These are phyloP conservation scores for Arremon aurantiirostris DNA, from an alignment of 2,797 vertebrate species.

Conservation along the genomic window DNA sequence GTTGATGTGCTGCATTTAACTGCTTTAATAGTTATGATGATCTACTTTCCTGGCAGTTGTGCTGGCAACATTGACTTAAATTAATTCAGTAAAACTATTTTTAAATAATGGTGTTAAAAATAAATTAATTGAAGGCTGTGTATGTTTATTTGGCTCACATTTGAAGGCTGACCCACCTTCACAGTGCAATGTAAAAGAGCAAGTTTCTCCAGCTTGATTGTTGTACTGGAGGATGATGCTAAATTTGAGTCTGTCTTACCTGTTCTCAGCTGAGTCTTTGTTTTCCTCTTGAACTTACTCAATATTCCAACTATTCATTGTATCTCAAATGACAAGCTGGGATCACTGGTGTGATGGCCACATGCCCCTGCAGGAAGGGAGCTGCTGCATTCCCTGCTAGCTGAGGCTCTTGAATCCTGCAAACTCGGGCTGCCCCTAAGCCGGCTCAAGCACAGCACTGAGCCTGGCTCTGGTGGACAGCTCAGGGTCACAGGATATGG, in stretches of 20 bases:
- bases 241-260: not conserved
- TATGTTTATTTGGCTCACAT: not conserved
- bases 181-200: not conserved
- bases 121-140: not conserved
- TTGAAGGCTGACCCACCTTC: not conserved
- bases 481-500: rapidly evolving
- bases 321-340: not conserved
- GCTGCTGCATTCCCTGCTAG: not conserved
- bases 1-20: not conserved
- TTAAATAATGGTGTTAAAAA: not conserved
- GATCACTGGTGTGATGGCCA: rapidly evolving
- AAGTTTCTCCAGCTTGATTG: not conserved
- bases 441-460: not conserved
- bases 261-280: not conserved
- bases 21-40: not conserved
- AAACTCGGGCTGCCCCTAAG: not conserved
- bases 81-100: not conserved
- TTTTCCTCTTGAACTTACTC: not conserved
- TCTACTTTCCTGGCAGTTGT: not conserved
- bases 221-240: not conserved
- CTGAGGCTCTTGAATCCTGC: not conserved
- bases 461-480: not conserved
- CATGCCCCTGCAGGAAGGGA: not conserved
- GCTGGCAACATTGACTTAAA: not conserved
- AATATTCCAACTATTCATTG: not conserved